These are phyloP conservation scores for Entomyzon cyanotis DNA, from an alignment of 2,113 vertebrate species.

Conservation along the genomic window DNA sequence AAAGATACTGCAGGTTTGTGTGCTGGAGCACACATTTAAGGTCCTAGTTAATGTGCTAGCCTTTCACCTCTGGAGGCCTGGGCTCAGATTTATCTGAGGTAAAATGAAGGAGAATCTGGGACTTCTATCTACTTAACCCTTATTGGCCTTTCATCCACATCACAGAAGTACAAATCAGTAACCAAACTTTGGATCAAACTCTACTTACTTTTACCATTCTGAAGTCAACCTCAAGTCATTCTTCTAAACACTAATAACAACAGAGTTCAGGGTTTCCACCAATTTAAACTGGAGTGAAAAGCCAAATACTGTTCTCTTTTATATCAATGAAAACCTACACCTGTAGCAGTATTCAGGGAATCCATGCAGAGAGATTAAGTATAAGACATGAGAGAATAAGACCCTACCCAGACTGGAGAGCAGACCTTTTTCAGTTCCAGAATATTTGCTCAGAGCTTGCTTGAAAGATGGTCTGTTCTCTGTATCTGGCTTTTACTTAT, in stretches of 20 bases:
- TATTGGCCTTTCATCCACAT: not conserved
- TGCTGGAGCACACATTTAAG: constrained; percentile 68
- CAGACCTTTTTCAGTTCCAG: not conserved
- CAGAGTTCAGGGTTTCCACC: not conserved
- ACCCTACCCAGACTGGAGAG: not conserved
- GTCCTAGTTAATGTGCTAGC: constrained; percentile 64
- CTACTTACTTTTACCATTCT: not conserved
- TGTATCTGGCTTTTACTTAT: not conserved
- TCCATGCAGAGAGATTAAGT: not conserved
- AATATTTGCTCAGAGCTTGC: not conserved
- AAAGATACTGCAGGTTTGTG: constrained; percentile 76
- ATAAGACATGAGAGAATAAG: not conserved
- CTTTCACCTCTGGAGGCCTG: constrained; percentile 64
- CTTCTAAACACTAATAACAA: not conserved
- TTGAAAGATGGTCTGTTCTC: not conserved
- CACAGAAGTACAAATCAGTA: not conserved
- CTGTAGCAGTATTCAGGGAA: not conserved
- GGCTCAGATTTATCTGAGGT: constrained; percentile 57
- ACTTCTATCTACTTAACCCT: constrained; percentile 50
- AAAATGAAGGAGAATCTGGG: constrained; percentile 45
- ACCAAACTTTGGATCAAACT: not conserved
- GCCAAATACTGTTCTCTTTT: not conserved
- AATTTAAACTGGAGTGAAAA: not conserved
- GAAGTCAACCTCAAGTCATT: not conserved
- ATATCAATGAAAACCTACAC: not conserved